Evolutionary conservation across 2,888 invertebrate genomes (phyloP).

Genomic region (Meliscaeva auricollis): DNA sequence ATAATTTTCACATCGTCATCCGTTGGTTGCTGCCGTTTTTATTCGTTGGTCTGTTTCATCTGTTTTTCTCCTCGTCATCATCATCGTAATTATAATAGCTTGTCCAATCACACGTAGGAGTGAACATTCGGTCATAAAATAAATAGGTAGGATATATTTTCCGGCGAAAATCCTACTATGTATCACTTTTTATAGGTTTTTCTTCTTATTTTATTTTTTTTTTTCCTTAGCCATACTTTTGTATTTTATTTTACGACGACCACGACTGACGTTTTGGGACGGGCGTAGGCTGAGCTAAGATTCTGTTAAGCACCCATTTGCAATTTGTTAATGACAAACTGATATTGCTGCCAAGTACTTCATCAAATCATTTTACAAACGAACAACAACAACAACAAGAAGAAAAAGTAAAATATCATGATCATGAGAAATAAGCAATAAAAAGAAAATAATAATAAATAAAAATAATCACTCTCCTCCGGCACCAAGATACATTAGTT

Average conservation of each 20-base stretch:
- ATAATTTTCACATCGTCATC: slow-evolving; percentile 25
- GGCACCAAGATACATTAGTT: slow-evolving; percentile 65
- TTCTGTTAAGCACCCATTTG: slow-evolving; percentile 47
- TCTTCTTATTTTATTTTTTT: slow-evolving; percentile 11
- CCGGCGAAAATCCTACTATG: slow-evolving; percentile 37
- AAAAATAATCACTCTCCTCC: slow-evolving; percentile 44
- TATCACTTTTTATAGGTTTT: slow-evolving; percentile 33
- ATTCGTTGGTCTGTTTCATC: not conserved
- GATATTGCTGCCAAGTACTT: slow-evolving; percentile 67
- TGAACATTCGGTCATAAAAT: slow-evolving; percentile 44
- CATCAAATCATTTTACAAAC: slow-evolving; percentile 52
- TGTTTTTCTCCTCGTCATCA: not conserved
- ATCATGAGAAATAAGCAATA: slow-evolving; percentile 13
- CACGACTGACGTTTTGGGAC: not conserved
- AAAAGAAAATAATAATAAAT: slow-evolving; percentile 31
- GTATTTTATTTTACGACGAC: slow-evolving; percentile 5
- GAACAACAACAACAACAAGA: not conserved
- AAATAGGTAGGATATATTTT: slow-evolving; percentile 26
- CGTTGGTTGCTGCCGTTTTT: not conserved
- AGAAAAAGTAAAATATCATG: not conserved
- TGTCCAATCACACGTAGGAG: slow-evolving; percentile 52
- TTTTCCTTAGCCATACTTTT: not conserved
- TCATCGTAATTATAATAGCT: slow-evolving; percentile 21
- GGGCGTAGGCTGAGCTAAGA: slow-evolving; percentile 30
- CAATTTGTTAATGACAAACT: slow-evolving; percentile 71